Evolutionary conservation across 2,888 invertebrate genomes (phyloP).

Genomic region (Callyntrura guangdongensis): DNA sequence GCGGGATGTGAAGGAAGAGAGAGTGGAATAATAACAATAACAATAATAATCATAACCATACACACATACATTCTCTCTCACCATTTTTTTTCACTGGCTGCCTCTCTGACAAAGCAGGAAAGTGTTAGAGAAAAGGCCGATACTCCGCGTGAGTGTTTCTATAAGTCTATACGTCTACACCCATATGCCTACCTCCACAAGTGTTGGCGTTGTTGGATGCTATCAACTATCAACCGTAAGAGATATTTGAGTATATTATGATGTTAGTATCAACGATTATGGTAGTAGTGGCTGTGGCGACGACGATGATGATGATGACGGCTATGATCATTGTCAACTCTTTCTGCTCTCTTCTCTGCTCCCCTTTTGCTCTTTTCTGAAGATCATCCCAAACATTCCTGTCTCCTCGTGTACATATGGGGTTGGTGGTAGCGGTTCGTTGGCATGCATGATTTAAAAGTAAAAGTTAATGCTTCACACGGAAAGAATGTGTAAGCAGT

Average conservation of each 20-base stretch:
- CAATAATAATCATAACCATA: conserved; percentile 78
- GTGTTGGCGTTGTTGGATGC: not conserved
- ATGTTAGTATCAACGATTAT: conserved; percentile 23
- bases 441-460: not conserved
- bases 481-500: not conserved
- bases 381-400: not conserved
- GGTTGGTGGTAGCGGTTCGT: not conserved
- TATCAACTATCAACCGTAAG: not conserved
- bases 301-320: conserved; percentile 24
- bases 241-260: conserved; percentile 33
- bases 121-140: not conserved
- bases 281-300: conserved; percentile 28
- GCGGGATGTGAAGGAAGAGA: not conserved
- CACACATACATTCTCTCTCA: conserved; percentile 56
- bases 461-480: conserved; percentile 38
- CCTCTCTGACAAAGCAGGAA: conserved; percentile 3
- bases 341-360: conserved; percentile 27
- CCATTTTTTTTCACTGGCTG: conserved; percentile 27
- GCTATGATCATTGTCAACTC: conserved; percentile 64
- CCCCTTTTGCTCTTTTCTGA: not conserved
- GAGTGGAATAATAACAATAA: conserved; percentile 79
- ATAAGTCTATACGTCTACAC: not conserved
- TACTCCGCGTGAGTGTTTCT: not conserved
- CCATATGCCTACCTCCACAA: conserved; percentile 2
- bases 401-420: too few relatives aligned